Base-by-base conservation (phyloP, 2,888 invertebrate genomes). In the Meteorus colon region DNA sequence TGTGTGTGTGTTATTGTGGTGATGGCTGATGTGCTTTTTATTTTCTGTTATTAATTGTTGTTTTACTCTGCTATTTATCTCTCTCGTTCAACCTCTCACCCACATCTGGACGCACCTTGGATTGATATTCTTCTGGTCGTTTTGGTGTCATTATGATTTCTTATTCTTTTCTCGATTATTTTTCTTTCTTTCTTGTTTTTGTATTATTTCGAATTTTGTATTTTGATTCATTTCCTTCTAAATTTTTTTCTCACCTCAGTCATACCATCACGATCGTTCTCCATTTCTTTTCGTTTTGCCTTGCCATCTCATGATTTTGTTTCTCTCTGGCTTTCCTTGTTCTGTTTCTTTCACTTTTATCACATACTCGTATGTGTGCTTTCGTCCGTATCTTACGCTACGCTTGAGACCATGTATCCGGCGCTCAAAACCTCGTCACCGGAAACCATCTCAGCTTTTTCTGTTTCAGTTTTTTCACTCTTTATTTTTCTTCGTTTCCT, bases 321-420 rank as follows among this genome's bases (percentile, higher is more conserved):
- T n/a, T 24, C 55, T 19, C 8, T 6, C 19, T n/a, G 19, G 19
- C 19, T 55, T 55, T 8, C 76, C 68, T 59, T 68, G 69, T 66
- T 51, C 71, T 68, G 66, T 75, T 67, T 73, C 75, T 74, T 70
- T 75, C 41, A 55, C 73, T 67, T 67, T 77, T 74, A 77, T 79
- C 79, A 79, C 81, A 78, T 75, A 75, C 67, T 63, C 77, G 70
- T 73, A 66, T 48, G 77, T 73, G 74, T 74, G 76, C 65, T 66
- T 73, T 55, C 77, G 55, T 65, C 72, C 75, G 66, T 65, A 62
- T 77, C 74, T 80, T 67, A 76, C 73, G 75, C 55, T 77, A 78
- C 81, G 79, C 75, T 83, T 73, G 76, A 79, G 74, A 75, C 77
- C 79, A 75, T 51, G 55, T 34, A 51, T 31, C 16, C n/a, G 67